phyloP scores from a whole-genome alignment of 2,888 invertebrate species.

The Xanthia icteritia region DNA sequence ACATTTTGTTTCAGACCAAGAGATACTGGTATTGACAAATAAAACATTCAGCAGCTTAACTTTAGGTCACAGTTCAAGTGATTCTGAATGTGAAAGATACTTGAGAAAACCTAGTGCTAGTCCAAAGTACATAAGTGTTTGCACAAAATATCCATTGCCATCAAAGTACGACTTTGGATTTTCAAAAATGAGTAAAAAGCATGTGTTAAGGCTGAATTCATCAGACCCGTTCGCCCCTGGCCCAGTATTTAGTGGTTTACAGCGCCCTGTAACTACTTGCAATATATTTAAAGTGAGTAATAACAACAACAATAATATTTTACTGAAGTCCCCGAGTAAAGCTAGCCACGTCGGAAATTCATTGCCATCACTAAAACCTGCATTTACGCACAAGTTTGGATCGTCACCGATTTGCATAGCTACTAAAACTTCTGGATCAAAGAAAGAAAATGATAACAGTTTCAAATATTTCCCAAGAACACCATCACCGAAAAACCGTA shows the following conservation, averaged over 20 bases:
- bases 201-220: constrained; percentile 80
- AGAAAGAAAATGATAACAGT: constrained; percentile 80
- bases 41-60: constrained; percentile 89
- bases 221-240: constrained; percentile 89
- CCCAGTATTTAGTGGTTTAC: constrained; percentile 88
- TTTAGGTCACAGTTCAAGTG: constrained; percentile 90
- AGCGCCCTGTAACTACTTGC: constrained; percentile 84
- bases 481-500: constrained; percentile 83
- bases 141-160: constrained; percentile 84
- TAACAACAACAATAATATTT: constrained; percentile 86
- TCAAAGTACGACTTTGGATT: constrained; percentile 85
- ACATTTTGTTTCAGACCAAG: constrained; percentile 90
- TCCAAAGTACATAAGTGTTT: constrained; percentile 87
- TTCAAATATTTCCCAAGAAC: constrained; percentile 76
- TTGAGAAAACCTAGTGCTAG: constrained; percentile 83
- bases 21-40: constrained; percentile 90
- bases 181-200: constrained; percentile 82
- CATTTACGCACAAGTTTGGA: constrained; percentile 88
- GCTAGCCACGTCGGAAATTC: constrained; percentile 76
- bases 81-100: constrained; percentile 87
- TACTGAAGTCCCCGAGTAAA: constrained; percentile 84
- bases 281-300: constrained; percentile 88
- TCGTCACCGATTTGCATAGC: constrained; percentile 82
- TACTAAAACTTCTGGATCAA: constrained; percentile 75
- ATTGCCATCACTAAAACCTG: constrained; percentile 84